Conservation (phyloP, 2,888 invertebrate genomes). For the Drosophila basisetae region DNA sequence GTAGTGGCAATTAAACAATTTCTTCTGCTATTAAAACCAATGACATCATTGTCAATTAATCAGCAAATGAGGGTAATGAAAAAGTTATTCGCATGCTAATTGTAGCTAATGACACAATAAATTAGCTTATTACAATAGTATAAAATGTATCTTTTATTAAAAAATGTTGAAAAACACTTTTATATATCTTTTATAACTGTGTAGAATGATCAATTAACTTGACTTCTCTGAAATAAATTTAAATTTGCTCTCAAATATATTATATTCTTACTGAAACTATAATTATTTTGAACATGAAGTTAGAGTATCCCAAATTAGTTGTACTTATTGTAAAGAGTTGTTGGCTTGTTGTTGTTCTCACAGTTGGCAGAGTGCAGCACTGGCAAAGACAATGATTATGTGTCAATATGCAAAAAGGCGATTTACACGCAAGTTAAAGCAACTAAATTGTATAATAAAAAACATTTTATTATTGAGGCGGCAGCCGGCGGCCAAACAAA, state of each 20-base stretch:
- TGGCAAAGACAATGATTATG: conserved; percentile 77
- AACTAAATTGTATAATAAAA: conserved; percentile 79
- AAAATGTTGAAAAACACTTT: not conserved
- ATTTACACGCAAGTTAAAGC: conserved; percentile 78
- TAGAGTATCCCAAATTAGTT: conserved; percentile 15
- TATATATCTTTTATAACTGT: not conserved
- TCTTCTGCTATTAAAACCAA: not conserved
- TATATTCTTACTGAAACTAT: not conserved
- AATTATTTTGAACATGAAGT: not conserved
- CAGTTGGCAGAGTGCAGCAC: conserved; percentile 41
- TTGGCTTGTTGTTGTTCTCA: conserved; percentile 40
- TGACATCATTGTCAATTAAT: not conserved
- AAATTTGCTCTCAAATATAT: not conserved
- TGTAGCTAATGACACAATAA: not conserved
- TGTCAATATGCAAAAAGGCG: conserved; percentile 79
- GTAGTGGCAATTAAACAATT: not conserved
- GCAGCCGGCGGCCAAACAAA: conserved; percentile 78
- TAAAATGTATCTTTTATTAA: not conserved
- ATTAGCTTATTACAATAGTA: not conserved
- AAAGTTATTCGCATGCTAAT: not conserved
- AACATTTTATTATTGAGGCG: conserved; percentile 78
- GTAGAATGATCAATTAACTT: not conserved
- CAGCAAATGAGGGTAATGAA: not conserved
- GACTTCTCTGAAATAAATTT: not conserved
- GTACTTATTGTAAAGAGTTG: not conserved